Percentiles rank a stretch among this genome's conserved stretches.
These are phyloP conservation scores for Boloria selene DNA, from an alignment of 2,888 invertebrate genomes.

Conservation along the genomic window DNA sequence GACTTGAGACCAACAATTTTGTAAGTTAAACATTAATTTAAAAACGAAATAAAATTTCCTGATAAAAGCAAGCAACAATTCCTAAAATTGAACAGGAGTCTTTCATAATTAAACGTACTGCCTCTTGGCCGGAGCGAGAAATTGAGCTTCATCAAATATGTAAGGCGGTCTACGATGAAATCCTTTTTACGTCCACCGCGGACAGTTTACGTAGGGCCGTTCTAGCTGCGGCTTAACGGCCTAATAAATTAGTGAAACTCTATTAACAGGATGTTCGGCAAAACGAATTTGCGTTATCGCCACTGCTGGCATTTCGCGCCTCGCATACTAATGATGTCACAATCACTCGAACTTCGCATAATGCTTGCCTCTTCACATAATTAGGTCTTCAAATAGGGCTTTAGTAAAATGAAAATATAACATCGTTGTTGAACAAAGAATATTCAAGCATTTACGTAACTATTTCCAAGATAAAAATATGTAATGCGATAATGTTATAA, in stretches of 20 bases:
- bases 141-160: conserved; percentile 73
- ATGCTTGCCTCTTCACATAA: conserved; percentile 62
- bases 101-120: conserved; percentile 70
- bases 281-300: conserved; percentile 83
- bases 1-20: conserved; percentile 5
- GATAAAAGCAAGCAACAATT: conserved; percentile 50
- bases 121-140: conserved; percentile 59
- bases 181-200: conserved; percentile 74
- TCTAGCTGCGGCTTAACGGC: conserved; percentile 65
- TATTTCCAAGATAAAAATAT: conserved; percentile 12
- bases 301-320: conserved; percentile 66
- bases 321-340: conserved; percentile 73
- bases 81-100: conserved; percentile 58
- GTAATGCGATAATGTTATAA: conserved; percentile 7
- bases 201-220: conserved; percentile 70
- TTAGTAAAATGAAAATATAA: conserved; percentile 44
- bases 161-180: conserved; percentile 72
- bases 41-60: conserved; percentile 6
- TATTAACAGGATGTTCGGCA: conserved; percentile 80
- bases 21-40: conserved; percentile 14
- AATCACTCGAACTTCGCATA: conserved; percentile 60
- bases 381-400: conserved; percentile 80
- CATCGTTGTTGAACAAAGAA: not conserved
- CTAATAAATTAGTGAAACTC: conserved; percentile 83
- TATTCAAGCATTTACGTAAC: not conserved